Percentiles rank a stretch among this genome's conserved stretches.
phyloP scores from a whole-genome alignment of 1,140 invertebrate genomes.

The Drosophila mayri region DNA sequence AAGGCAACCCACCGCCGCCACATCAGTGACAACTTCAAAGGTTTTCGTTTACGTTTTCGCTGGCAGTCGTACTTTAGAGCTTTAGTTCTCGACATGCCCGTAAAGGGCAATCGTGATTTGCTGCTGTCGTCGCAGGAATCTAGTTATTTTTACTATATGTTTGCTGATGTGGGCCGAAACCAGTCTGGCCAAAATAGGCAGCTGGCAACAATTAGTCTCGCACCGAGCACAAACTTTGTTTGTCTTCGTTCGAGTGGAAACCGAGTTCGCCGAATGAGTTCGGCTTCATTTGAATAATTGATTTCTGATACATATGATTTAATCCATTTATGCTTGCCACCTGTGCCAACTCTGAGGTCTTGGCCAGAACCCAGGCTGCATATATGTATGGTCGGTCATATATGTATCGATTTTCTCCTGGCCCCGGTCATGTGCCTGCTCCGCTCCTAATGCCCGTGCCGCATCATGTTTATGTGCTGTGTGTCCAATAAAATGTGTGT shows the following conservation, averaged over 20 bases:
- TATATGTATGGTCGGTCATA: conserved; percentile 34
- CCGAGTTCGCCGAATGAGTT: conserved; percentile 1
- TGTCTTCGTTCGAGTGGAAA: conserved; percentile 21
- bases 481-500: conserved; percentile 73
- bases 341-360: conserved; percentile 1
- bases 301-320: conserved; percentile 11
- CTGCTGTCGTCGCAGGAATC: not conserved
- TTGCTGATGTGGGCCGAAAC: conserved; percentile 37
- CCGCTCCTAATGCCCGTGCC: conserved; percentile 41
- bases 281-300: conserved; percentile 32
- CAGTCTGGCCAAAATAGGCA: conserved; percentile 41
- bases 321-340: conserved; percentile 16
- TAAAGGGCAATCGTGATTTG: conserved; percentile 47
- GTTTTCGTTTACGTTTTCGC: conserved; percentile 22
- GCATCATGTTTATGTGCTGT: conserved; percentile 62
- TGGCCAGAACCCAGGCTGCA: not conserved
- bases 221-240: conserved; percentile 10
- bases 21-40: conserved; percentile 70
- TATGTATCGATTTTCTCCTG: conserved; percentile 63
- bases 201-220: conserved; percentile 18
- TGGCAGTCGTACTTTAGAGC: conserved; percentile 5
- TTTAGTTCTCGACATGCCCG: conserved; percentile 25
- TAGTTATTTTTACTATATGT: conserved; percentile 23
- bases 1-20: conserved; percentile 31
- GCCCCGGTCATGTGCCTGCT: conserved; percentile 19